These are phyloP conservation scores for Scotopteryx bipunctaria DNA, from an alignment of 2,888 invertebrate species.

Conservation along the genomic window DNA sequence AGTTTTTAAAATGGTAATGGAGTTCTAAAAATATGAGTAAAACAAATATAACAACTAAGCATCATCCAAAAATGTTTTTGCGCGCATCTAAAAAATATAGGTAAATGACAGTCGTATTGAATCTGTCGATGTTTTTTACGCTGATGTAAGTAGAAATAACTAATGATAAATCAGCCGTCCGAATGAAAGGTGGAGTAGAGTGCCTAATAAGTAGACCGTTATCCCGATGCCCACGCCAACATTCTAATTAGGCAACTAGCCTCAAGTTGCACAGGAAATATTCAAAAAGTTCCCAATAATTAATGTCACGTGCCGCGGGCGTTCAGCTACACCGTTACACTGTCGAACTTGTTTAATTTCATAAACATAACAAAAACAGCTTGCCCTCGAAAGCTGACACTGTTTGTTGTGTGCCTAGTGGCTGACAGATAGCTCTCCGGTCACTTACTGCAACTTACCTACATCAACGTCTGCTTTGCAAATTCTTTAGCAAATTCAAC, in stretches of 20 bases:
- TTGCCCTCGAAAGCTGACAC: slow-evolving; percentile 20
- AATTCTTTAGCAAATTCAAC: no score
- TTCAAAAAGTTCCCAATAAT: slow-evolving; percentile 52
- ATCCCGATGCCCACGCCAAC: slow-evolving; percentile 57
- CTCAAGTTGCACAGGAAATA: slow-evolving; percentile 52
- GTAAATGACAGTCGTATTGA: slow-evolving; percentile 47
- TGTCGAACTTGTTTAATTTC: slow-evolving; percentile 33
- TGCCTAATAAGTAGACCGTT: slow-evolving; percentile 67
- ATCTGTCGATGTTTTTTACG: slow-evolving; percentile 45
- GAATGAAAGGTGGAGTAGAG: slow-evolving; percentile 55
- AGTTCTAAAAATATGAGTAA: neutral
- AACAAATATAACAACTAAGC: slow-evolving; percentile 1
- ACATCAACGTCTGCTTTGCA: no score
- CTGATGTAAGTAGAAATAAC: no score
- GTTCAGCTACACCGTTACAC: slow-evolving; percentile 29
- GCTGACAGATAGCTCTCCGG: neutral
- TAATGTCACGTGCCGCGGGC: slow-evolving; percentile 33
- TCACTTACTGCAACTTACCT: no score
- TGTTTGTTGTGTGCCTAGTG: slow-evolving; percentile 7
- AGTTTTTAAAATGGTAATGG: no score
- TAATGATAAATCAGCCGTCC: slow-evolving; percentile 57
- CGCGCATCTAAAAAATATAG: slow-evolving; percentile 33
- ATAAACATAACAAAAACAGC: slow-evolving; percentile 31
- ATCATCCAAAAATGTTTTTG: slow-evolving; percentile 34
- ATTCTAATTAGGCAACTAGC: slow-evolving; percentile 62